Evolutionary conservation across 2,797 vertebrate genomes (phyloP), one percentile per base, ranked within the genome.

Genomic region (Parambassis ranga): DNA sequence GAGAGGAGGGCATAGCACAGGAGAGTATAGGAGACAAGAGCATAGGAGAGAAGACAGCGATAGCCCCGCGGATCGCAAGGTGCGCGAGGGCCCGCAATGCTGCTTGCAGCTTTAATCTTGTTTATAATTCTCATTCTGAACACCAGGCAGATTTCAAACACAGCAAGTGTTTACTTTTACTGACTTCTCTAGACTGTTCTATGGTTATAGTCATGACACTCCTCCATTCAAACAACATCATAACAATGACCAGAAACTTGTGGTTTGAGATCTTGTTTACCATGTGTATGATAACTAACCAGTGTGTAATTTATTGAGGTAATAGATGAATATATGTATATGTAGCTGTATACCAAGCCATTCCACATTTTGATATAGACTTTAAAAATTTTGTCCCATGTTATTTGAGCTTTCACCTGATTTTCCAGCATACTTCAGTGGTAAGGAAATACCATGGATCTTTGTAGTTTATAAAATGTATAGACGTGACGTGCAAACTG

Each of bases 171-270:
- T 75, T 65, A 78, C 82, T 87, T n/a, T 81, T 74, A 83, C 58
- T 33, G 53, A 67, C 75, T 78, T 85, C 85, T 84, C 70, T 32
- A 84, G 86, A 92, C 90, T 90, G 87, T 92, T 92, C 74, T 63
- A 27, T 64, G 65, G 77, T 74, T 67, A 55, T 62, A 71, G 65
- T 85, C 32, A 41, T 41, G 28, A 61, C 70, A 81, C 68, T 73
- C 72, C 70, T 73, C 51, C 75, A 58, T 79, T 55, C 36, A 67
- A 79, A 85, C 66, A 39, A 32, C 62, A 75, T 75, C 71, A 80
- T 86, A 82, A 64, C 84, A 89, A 92, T 86, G 92, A 93, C 93
- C 92, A 93, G 92, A 94, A 90, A 93, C 93, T 93, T 93, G 92
- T 94, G 92, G 88, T 89, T 92, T 85, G 83, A 84, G 84, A 89